phyloP scores from a whole-genome alignment of 30 jellyfish, hydroid and myxozoan genomes.

The Cassiopea xamachana region DNA sequence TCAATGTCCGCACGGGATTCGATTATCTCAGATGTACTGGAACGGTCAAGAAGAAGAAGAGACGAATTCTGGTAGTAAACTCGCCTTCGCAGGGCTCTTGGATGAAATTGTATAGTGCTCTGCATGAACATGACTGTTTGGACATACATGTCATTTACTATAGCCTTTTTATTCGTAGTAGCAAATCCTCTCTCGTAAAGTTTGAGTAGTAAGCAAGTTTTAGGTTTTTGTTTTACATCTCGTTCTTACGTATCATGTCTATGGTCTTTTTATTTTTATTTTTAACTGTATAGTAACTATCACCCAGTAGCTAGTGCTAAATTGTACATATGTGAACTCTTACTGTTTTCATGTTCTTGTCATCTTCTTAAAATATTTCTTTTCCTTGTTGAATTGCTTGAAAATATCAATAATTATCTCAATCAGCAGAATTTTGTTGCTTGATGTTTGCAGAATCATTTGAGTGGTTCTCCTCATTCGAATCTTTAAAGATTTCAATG shows the following conservation, averaged over 20 bases:
- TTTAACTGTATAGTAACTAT: neutral
- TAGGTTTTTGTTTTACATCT: neutral
- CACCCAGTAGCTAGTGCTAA: neutral
- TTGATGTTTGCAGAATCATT: too few relatives aligned
- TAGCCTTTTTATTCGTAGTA: neutral
- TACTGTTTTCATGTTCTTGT: too few relatives aligned
- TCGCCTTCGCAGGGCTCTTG: neutral
- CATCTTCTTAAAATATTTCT: too few relatives aligned
- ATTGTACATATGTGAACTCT: neutral
- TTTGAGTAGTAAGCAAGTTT: neutral
- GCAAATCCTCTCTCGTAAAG: neutral
- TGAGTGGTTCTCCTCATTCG: too few relatives aligned
- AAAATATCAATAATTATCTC: too few relatives aligned
- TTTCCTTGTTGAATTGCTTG: too few relatives aligned
- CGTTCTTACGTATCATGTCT: neutral
- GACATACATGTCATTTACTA: neutral
- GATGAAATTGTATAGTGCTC: neutral
- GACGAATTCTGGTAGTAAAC: constrained; percentile 60
- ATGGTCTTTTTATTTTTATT: neutral
- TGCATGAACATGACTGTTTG: neutral
- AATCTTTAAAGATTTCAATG: too few relatives aligned
- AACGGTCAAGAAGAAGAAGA: constrained; percentile 67
- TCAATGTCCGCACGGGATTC: constrained; percentile 80
- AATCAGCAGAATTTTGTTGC: too few relatives aligned
- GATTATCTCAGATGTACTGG: constrained; percentile 70